Base-by-base conservation (phyloP, 2,888 invertebrate genomes). In the Cerceris rybyensis region DNA sequence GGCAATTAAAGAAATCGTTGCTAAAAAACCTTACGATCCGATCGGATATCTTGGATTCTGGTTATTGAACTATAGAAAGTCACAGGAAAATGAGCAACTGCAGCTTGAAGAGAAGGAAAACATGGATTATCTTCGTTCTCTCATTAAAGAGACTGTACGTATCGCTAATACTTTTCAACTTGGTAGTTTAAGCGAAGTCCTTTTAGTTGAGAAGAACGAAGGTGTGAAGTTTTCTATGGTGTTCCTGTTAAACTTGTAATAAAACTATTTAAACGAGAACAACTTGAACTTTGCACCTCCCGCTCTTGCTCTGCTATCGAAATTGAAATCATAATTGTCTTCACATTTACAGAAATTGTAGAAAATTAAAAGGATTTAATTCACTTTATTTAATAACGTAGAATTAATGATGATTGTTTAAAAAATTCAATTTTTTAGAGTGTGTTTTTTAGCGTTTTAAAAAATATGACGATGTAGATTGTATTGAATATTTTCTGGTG, bases 21-120 rank as follows among this genome's bases (percentile, higher is more conserved):
- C 91, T 0, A 93, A 92, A 76, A 93, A 93, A 80, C 93, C 93
- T 2, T 78, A 86, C 60, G 93, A 93, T 86, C 93, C 93, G 0
- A 92, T 94, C n/a, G 92, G 92, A 81, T 93, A 93, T 80, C 85
- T 94, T 41, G 93, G 91, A 5, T 93, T 93, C 81, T 93, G 93
- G 93, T 86, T 93, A n/a, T 91, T 93, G 74, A 93, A 93, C 87
- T 93, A 93, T 85, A 89, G 92, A 49, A 93, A 92, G 80, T 93
- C 92, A 78, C 92, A 93, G 82, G 93, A 93, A n/a, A 39, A 55
- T 8, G 54, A 43, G 7, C 63, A 65, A 11, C 74, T 68, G 64
- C 65, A 46, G 68, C 55, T 49, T 9, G 73, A 83, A 8, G 71
- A 70, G 39, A 75, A 84, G 39, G 65, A 75, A 7, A 80, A 86